Percentiles rank a stretch among this genome's conserved stretches.
Evolutionary conservation across 1,140 invertebrate genomes (phyloP).

Genomic region (Halotydeus destructor): DNA sequence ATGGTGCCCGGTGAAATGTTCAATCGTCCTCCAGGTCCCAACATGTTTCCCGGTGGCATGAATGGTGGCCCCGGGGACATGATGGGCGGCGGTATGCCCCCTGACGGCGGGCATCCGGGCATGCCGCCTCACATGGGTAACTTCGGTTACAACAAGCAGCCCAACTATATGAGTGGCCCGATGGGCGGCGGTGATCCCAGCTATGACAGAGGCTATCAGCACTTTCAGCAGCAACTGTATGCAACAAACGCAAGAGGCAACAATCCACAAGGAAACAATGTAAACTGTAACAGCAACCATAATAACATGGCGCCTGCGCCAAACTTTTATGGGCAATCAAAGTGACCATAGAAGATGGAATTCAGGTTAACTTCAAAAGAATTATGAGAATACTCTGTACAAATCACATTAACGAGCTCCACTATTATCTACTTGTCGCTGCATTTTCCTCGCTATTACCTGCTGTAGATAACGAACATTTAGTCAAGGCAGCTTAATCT

Average conservation of each 20-base stretch:
- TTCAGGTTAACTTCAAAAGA: too few relatives aligned
- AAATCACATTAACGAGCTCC: too few relatives aligned
- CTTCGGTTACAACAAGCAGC: slow-evolving; percentile 43
- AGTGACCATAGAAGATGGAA: too few relatives aligned
- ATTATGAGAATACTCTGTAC: too few relatives aligned
- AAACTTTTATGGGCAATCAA: too few relatives aligned
- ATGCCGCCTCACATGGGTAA: slow-evolving; percentile 56
- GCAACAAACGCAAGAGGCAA: slow-evolving; percentile 50
- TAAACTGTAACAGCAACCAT: too few relatives aligned
- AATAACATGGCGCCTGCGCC: too few relatives aligned
- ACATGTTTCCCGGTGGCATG: neutral
- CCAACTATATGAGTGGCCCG: slow-evolving; percentile 54
- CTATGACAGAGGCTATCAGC: slow-evolving; percentile 81
- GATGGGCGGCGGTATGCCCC: slow-evolving; percentile 24
- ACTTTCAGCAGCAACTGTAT: slow-evolving; percentile 82
- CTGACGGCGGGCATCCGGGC: slow-evolving; percentile 36
- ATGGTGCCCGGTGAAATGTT: slow-evolving; percentile 6
- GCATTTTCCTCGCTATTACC: too few relatives aligned
- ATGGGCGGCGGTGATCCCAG: slow-evolving; percentile 71
- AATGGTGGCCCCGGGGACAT: neutral
- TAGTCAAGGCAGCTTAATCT: too few relatives aligned
- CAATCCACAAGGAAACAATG: too few relatives aligned
- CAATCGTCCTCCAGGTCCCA: slow-evolving; percentile 1
- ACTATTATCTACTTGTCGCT: too few relatives aligned
- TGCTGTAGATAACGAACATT: too few relatives aligned